These are phyloP conservation scores for Oxyruncus cristatus DNA, from an alignment of 2,113 vertebrate species.

Conservation along the genomic window DNA sequence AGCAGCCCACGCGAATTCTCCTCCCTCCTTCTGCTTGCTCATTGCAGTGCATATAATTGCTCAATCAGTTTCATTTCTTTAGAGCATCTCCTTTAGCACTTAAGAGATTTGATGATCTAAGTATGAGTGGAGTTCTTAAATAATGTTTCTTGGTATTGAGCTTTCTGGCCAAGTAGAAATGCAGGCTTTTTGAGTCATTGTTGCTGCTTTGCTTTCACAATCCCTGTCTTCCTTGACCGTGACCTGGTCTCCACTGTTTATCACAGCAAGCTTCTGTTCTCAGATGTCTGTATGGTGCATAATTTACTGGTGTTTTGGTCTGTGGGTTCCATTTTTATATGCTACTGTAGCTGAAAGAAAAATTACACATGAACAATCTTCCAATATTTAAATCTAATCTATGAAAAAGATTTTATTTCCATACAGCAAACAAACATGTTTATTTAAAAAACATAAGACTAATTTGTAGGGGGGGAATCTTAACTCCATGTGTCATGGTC, in stretches of 20 bases:
- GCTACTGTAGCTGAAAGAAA: background rate
- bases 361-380: background rate
- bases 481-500: accelerated
- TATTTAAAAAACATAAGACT: background rate
- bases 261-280: background rate
- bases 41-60: background rate
- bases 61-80: conserved; percentile 10
- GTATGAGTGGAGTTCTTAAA: background rate
- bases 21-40: background rate
- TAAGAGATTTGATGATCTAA: background rate
- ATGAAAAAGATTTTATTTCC: background rate
- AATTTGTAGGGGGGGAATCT: background rate
- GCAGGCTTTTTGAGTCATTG: background rate
- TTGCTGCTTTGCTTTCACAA: background rate
- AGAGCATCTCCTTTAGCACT: background rate
- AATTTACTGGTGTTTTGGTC: background rate
- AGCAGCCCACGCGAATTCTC: background rate
- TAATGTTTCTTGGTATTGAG: background rate
- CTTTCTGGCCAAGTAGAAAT: background rate
- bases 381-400: background rate
- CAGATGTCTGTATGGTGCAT: background rate
- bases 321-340: background rate
- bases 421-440: background rate
- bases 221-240: background rate
- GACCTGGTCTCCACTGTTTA: background rate